Base-by-base conservation (phyloP, 2,113 vertebrate species). In the Podarcis cretensis region DNA sequence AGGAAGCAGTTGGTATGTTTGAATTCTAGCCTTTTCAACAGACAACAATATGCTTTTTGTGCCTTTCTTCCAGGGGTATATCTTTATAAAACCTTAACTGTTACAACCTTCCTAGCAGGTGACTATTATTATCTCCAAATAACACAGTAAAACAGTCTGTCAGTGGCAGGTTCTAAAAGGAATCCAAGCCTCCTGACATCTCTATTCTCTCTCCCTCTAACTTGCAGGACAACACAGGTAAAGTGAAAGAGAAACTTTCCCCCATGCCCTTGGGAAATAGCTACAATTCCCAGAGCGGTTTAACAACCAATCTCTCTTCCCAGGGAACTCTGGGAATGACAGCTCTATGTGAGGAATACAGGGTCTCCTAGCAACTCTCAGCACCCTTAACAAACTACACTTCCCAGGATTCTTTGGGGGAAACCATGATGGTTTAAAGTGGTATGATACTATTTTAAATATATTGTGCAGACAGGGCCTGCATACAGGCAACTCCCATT, bases 241-340 rank as follows among this genome's bases (percentile, higher is more conserved):
- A 68, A 68, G 43, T 77, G 83, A 87, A 86, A 87, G 82, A 87
- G 83, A 79, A 9, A n/a, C 54, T 43, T 35, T 59, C 18, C 30
- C 9, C 30, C n/a, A n/a, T 71, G 8, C 12, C 13, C 12, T 57
- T 20, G 30, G 30, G 78, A 30, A 57, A 32, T 13, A 16, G 32
- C 43, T 48, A 48, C 43, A 48, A 48, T 48, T 48, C 43, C 1
- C 43, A 48, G 43, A 48, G 43, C 9, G 43, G 43, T 48, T 48
- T 48, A 48, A 48, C 43, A 48, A 48, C 43, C 43, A 48, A 12
- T 54, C 48, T 54, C 10, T 54, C 48, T 10, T 54, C 48, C 48
- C 48, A 54, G 48, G 48, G 48, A 54, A 54, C 48, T 54, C 48
- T 54, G 48, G 10, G 48, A 54, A 54, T 54, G 48, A 54, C 48